Base-by-base conservation (phyloP, 2,888 invertebrate genomes). In the Branchellion lobata region DNA sequence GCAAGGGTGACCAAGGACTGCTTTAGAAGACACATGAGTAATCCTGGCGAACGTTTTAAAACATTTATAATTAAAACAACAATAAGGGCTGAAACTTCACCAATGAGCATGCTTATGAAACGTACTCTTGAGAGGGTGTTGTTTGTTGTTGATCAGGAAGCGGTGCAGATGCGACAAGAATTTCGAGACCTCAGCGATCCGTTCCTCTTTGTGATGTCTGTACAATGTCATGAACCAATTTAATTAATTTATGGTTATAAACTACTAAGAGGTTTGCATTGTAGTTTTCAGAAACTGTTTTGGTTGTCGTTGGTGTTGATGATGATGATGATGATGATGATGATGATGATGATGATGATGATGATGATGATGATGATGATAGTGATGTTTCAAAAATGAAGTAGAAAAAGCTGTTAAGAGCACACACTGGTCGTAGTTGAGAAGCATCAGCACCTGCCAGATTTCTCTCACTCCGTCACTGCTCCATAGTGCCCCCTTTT, bases 141-240 rank as follows among this genome's bases (percentile, higher is more conserved):
- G 61, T 57, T 57, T 8, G 24, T 57, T 18, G 21, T n/a, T 18
- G n/a, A 57, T 5, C 8, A 57, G 61, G 24, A 18, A 57, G 5
- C 21, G 61, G 24, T 57, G 61, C 11, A 57, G 61, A 24, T 24
- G 61, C 3, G 5, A n/a, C 21, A 57, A 14, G n/a, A 57, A n/a
- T 57, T 5, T 57, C 11, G n/a, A 57, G 61, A 57, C 21, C 61
- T 57, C 61, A 14, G 5, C n/a, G 8, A 5, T 57, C 11, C 21
- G n/a, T 8, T 5, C 24, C 61, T n/a, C 5, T 57, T 8, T n/a
- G 61, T 57, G 69, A 95, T 75, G 51, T n/a, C n/a, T n/a, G n/a
- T n/a, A n/a, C n/a, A n/a, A n/a, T n/a, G n/a, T n/a, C n/a, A n/a
- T n/a, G n/a, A n/a, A n/a, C n/a, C n/a, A n/a, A n/a, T n/a, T n/a